Evolutionary conservation across 2,797 vertebrate species (phyloP).

Genomic region (Chelon labrosus): DNA sequence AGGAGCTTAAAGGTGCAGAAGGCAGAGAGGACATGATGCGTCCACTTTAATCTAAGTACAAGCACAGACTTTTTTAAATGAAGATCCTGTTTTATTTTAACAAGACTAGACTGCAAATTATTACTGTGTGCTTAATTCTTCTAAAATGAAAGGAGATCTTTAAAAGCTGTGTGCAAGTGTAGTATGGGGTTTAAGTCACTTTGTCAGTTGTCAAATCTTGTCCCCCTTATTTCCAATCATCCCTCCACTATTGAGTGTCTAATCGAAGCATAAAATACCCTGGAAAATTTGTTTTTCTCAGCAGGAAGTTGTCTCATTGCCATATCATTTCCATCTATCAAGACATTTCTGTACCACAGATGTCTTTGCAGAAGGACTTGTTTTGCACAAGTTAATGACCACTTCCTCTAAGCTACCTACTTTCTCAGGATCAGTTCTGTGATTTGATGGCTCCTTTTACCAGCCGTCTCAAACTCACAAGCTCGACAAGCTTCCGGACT

Average conservation of each 20-base stretch:
- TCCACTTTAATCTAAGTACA: background rate
- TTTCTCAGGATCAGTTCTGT: background rate
- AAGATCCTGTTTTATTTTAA: background rate
- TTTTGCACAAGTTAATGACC: background rate
- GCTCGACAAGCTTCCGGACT: no score
- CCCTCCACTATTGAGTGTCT: background rate
- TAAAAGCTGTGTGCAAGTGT: background rate
- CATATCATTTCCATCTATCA: background rate
- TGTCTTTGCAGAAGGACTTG: background rate
- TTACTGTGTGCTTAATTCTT: background rate
- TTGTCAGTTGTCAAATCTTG: background rate
- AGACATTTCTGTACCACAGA: constrained; percentile 3
- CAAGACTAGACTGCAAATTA: background rate
- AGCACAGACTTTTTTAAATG: background rate
- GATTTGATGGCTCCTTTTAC: background rate
- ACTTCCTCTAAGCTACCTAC: background rate
- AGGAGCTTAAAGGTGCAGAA: constrained; percentile 6
- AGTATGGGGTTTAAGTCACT: no score
- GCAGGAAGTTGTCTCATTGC: background rate
- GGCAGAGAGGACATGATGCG: background rate
- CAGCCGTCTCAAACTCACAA: no score
- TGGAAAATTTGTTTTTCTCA: background rate
- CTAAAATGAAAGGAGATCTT: background rate
- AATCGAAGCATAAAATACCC: background rate
- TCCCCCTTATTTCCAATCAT: constrained; percentile 3